Conservation (phyloP, 2,888 invertebrate genomes). For the Pachymerium ferrugineum region DNA sequence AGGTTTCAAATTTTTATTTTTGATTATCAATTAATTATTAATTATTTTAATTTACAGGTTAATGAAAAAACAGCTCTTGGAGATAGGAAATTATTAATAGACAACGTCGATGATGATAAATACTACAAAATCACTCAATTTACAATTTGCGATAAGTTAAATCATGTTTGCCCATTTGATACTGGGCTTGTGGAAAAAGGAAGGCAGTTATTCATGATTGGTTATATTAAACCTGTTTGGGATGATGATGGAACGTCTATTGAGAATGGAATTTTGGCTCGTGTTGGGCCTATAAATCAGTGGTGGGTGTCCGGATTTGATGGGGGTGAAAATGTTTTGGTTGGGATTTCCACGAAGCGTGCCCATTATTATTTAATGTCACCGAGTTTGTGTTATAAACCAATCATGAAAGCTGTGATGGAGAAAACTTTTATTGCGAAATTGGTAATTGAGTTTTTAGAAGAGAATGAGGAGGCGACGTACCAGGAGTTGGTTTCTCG, state of each 20-base stretch:
- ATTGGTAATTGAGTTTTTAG: conserved; percentile 69
- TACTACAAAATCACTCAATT: conserved; percentile 54
- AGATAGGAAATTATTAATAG: conserved; percentile 59
- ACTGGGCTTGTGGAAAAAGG: conserved; percentile 71
- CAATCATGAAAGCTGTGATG: conserved; percentile 62
- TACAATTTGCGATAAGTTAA: conserved; percentile 70
- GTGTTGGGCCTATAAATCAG: conserved; percentile 72
- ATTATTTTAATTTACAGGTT: conserved; percentile 43
- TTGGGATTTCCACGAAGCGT: conserved; percentile 67
- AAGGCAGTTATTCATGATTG: conserved; percentile 67
- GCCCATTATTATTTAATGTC: conserved; percentile 73
- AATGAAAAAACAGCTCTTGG: conserved; percentile 71
- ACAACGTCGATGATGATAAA: conserved; percentile 57
- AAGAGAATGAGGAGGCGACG: conserved; percentile 55
- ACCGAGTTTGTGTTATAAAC: conserved; percentile 63
- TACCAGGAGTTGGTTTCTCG: conserved; percentile 72
- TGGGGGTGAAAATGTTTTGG: conserved; percentile 67
- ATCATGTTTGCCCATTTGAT: conserved; percentile 73
- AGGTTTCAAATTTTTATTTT: background rate
- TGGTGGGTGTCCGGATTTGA: conserved; percentile 80
- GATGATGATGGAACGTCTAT: conserved; percentile 62
- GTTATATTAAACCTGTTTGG: conserved; percentile 73
- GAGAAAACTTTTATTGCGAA: conserved; percentile 75
- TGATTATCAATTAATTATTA: background rate
- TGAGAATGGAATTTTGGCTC: conserved; percentile 63